Conservation (phyloP, 2,113 vertebrate genomes). For the Prionailurus viverrinus region DNA sequence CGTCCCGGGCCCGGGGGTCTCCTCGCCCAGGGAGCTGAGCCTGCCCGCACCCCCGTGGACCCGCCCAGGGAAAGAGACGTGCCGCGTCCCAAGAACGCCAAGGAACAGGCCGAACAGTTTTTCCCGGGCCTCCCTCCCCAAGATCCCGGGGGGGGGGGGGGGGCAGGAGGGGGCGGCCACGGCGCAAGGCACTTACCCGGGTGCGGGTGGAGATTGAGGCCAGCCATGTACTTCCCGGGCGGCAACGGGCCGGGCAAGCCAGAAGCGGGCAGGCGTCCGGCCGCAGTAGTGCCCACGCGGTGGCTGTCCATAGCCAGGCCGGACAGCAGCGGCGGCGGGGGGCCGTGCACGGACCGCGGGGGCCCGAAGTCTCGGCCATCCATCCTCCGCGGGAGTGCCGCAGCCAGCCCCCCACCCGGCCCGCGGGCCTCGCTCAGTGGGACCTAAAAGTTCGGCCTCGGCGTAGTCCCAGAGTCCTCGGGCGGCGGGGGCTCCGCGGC, state of each 20-base stretch:
- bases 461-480: slow-evolving; percentile 77
- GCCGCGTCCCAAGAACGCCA: too few species aligned
- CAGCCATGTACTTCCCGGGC: slow-evolving; percentile 94
- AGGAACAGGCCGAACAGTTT: not conserved
- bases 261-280: slow-evolving; percentile 92
- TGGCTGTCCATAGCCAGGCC: slow-evolving; percentile 95
- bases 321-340: slow-evolving; percentile 93
- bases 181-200: slow-evolving; percentile 91
- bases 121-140: not conserved
- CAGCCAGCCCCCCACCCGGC: slow-evolving; percentile 74
- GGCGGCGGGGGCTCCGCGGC: slow-evolving; percentile 78
- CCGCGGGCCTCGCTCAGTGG: slow-evolving; percentile 75
- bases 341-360: slow-evolving; percentile 95
- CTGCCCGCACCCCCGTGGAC: not conserved
- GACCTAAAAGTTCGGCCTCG: slow-evolving; percentile 81
- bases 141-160: not conserved
- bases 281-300: slow-evolving; percentile 91
- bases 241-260: slow-evolving; percentile 93
- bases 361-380: slow-evolving; percentile 98
- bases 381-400: slow-evolving; percentile 88
- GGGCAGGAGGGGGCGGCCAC: not conserved
- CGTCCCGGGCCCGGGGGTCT: not conserved
- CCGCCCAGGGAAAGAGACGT: not conserved
- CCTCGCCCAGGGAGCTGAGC: not conserved
- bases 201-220: slow-evolving; percentile 95